Percentiles rank a stretch among this genome's conserved stretches.
Conservation (phyloP, 2,797 vertebrate species). For the Helarctos malayanus region DNA sequence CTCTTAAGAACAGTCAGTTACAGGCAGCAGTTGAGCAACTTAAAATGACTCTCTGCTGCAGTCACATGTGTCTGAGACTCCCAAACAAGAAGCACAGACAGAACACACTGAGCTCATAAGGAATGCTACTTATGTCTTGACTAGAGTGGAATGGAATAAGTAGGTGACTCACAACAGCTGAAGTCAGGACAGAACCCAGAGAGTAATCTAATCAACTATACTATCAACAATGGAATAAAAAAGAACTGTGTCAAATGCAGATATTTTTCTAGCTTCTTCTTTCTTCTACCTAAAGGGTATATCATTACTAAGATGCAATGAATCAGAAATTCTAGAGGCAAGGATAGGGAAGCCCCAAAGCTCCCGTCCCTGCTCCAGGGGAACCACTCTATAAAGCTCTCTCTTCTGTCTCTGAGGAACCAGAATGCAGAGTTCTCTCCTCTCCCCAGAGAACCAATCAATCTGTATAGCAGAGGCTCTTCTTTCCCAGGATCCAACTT, state of each 20-base stretch:
- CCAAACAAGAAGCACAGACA: conserved; percentile 55
- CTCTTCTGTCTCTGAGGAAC: conserved; percentile 45
- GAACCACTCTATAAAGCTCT: neutral
- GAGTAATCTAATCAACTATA: neutral
- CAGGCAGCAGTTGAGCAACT: conserved; percentile 44
- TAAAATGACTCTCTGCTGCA: conserved; percentile 60
- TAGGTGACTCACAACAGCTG: conserved; percentile 40
- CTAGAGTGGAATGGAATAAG: conserved; percentile 38
- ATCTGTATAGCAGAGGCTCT: neutral
- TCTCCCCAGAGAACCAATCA: conserved; percentile 4
- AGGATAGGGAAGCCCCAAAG: neutral
- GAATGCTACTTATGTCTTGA: conserved; percentile 6
- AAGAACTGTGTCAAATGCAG: conserved; percentile 31
- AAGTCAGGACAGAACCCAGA: conserved; percentile 1
- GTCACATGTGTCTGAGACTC: conserved; percentile 64
- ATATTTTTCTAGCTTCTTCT: conserved; percentile 28
- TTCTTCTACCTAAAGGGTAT: conserved; percentile 5
- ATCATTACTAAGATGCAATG: neutral
- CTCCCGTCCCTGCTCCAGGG: neutral
- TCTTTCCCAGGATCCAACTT: neutral
- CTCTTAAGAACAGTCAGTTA: conserved; percentile 50
- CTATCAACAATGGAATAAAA: neutral
- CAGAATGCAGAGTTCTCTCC: conserved; percentile 26
- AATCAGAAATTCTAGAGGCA: conserved; percentile 55
- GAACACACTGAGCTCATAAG: neutral